Evolutionary conservation across 2,888 invertebrate species (phyloP).

Genomic region (Argyresthia albistria): DNA sequence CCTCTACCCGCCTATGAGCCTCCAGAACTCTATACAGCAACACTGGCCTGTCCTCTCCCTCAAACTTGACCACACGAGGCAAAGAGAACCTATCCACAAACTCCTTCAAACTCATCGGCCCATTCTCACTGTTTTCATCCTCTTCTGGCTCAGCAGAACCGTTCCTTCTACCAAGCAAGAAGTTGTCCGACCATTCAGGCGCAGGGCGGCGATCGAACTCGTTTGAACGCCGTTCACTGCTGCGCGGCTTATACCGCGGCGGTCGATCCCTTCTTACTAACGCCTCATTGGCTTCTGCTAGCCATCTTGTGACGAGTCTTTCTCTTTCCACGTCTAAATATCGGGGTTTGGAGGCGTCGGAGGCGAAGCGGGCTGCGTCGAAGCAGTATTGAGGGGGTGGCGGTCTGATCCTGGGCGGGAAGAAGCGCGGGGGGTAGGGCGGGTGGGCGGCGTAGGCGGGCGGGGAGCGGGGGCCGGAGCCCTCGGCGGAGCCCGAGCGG

Average conservation of each 20-base stretch:
- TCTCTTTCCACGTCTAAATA: constrained; percentile 65
- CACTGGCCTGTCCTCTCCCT: constrained; percentile 71
- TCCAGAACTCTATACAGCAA: constrained; percentile 75
- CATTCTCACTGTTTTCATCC: constrained; percentile 51
- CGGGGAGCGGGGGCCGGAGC: constrained; percentile 65
- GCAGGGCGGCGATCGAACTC: constrained; percentile 46
- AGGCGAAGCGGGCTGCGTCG: constrained; percentile 66
- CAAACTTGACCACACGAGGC: constrained; percentile 73
- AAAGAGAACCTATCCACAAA: constrained; percentile 75
- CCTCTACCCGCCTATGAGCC: constrained; percentile 75
- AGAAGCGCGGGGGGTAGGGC: constrained; percentile 56
- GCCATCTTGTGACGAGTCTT: constrained; percentile 60
- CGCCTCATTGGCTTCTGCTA: constrained; percentile 66
- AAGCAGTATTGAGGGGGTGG: constrained; percentile 68
- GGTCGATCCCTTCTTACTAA: constrained; percentile 55
- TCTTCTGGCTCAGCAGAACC: constrained; percentile 54
- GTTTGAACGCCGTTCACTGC: constrained; percentile 59
- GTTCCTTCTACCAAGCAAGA: constrained; percentile 47
- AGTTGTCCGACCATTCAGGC: constrained; percentile 63
- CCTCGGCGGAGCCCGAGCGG: constrained; percentile 67
- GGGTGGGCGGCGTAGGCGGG: constrained; percentile 66
- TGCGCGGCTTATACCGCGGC: constrained; percentile 57
- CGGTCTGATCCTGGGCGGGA: constrained; percentile 57
- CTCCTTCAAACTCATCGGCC: constrained; percentile 63
- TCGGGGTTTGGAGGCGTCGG: constrained; percentile 61